phyloP scores from a whole-genome alignment of 2,888 invertebrate species.

The Cheilosia vulpina region DNA sequence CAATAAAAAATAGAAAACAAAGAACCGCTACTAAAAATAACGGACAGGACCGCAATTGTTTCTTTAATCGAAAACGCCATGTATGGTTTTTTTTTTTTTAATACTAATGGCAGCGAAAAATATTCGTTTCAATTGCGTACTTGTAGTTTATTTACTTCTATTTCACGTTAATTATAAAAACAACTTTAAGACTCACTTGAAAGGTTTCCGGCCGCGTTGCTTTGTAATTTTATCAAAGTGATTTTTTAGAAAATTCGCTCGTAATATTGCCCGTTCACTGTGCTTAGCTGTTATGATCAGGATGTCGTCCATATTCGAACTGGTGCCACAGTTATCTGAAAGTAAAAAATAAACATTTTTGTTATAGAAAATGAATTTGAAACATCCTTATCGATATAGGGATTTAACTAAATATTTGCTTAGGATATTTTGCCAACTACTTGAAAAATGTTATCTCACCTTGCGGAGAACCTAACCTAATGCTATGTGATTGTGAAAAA shows the following conservation, averaged over 20 bases:
- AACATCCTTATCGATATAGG: slow-evolving; percentile 31
- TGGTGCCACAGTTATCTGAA: slow-evolving; percentile 83
- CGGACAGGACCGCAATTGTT: too few species aligned
- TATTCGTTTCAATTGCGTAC: too few species aligned
- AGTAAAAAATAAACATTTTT: slow-evolving; percentile 76
- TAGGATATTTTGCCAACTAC: slow-evolving; percentile 39
- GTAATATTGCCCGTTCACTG: slow-evolving; percentile 90
- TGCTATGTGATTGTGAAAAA: slow-evolving; percentile 20
- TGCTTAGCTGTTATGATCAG: slow-evolving; percentile 91
- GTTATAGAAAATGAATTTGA: slow-evolving; percentile 15
- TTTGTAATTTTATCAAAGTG: slow-evolving; percentile 94
- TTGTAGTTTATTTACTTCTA: too few species aligned
- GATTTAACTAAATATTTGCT: slow-evolving; percentile 45
- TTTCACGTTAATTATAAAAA: neutral
- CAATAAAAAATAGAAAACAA: too few species aligned
- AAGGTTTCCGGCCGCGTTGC: slow-evolving; percentile 91
- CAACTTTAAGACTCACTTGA: slow-evolving; percentile 86
- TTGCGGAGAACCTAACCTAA: neutral
- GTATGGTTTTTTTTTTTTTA: too few species aligned
- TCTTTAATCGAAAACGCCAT: too few species aligned
- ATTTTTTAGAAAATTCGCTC: slow-evolving; percentile 92
- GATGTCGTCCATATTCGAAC: slow-evolving; percentile 90
- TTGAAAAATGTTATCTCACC: slow-evolving; percentile 51
- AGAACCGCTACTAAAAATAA: too few species aligned
- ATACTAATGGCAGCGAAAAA: too few species aligned